Evolutionary conservation across 2,797 vertebrate species (phyloP).

Genomic region (Enteromius paludinosus): DNA sequence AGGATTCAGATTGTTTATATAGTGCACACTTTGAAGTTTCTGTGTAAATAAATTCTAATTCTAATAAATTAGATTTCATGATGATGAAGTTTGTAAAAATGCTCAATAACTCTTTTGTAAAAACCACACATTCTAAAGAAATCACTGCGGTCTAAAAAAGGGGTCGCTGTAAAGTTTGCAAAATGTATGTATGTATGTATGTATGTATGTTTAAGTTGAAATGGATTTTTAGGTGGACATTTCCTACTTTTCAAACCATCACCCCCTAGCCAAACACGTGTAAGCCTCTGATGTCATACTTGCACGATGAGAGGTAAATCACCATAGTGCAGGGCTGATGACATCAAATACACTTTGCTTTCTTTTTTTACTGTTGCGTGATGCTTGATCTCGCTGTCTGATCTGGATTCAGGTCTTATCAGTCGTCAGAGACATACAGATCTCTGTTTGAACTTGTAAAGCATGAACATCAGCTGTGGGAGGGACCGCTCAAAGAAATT

Average conservation of each 20-base stretch:
- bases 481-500: constrained; percentile 44
- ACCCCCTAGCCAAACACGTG: constrained; percentile 2
- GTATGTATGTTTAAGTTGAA: neutral
- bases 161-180: neutral
- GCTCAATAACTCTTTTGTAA: neutral
- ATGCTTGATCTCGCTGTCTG: constrained; percentile 49
- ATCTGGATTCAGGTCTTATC: constrained; percentile 60
- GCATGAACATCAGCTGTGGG: constrained; percentile 39
- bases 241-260: neutral
- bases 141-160: neutral
- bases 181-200: too few relatives aligned
- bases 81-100: neutral
- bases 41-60: neutral
- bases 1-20: neutral
- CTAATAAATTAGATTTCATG: neutral
- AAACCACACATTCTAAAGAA: neutral
- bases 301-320: constrained; percentile 49
- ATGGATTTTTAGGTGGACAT: neutral
- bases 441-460: constrained; percentile 55
- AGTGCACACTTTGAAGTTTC: neutral
- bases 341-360: constrained; percentile 47
- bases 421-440: constrained; percentile 32
- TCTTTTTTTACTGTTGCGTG: constrained; percentile 55
- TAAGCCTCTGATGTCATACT: constrained; percentile 52
- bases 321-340: constrained; percentile 36